A percentile compares a stretch with the other conserved stretches of the same genome.
Evolutionary conservation across 2,888 invertebrate species (phyloP).

Genomic region (Noctua janthe): DNA sequence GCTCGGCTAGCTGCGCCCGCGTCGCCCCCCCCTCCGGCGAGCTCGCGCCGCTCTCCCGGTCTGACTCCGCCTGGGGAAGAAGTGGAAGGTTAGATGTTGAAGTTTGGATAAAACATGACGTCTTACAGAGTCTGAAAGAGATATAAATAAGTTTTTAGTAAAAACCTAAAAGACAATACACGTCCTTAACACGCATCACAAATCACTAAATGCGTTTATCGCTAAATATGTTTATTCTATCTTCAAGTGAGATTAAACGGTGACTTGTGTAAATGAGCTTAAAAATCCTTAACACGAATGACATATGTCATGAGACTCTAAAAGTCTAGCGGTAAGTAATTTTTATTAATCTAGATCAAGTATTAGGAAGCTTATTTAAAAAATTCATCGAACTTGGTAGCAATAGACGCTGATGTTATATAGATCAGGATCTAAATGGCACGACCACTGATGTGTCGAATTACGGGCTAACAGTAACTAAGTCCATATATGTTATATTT

Average conservation of each 20-base stretch:
- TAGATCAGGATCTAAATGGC: neutral
- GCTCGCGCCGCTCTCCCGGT: slow-evolving; percentile 92
- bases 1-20: slow-evolving; percentile 85
- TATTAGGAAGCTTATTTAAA: neutral
- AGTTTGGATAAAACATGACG: neutral
- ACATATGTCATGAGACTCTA: neutral
- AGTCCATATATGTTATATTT: neutral
- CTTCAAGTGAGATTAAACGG: neutral
- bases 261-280: neutral
- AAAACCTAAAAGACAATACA: neutral
- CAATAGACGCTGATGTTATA: neutral
- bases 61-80: slow-evolving; percentile 91
- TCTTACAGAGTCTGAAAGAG: neutral
- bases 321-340: neutral
- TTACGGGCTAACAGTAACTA: neutral
- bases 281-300: neutral
- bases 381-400: neutral
- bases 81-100: slow-evolving; percentile 4
- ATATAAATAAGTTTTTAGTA: neutral
- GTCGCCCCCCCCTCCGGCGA: slow-evolving; percentile 91
- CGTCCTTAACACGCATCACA: neutral
- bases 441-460: neutral
- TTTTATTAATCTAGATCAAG: neutral
- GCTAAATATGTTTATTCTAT: neutral
- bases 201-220: neutral